Base-by-base conservation (phyloP, 2,797 vertebrate genomes). In the Spheniscus humboldti region DNA sequence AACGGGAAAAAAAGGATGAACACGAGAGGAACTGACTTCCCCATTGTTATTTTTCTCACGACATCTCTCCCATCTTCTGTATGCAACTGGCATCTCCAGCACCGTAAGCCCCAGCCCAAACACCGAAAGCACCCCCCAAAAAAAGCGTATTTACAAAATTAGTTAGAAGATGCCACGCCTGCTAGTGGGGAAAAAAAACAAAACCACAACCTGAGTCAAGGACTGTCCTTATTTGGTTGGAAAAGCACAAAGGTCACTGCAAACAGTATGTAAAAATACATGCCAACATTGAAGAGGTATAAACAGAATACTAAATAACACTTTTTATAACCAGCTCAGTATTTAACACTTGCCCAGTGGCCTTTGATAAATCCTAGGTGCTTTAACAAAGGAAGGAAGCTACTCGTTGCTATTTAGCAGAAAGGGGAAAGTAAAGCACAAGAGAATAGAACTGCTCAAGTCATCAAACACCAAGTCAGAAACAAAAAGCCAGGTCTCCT, bases 361-460 rank as follows among this genome's bases (percentile, higher is more conserved):
- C 92, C 88, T 91, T 43, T 60, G 86, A 73, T 69, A 80, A 95
- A 89, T 48, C 75, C 57, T 55, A 28, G 71, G 84, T 1, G 22
- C 64, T 90, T 73, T 55, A 83, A 80, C 83, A 84, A 96, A 89
- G 88, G 72, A 18, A 88, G 86, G 84, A 79, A 95, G 90, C 72
- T 88, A 95, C 75, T 67, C 81, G 35, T 2, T 45, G 63, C 85
- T 91, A 6, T 66, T 94, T 76, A 91, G 86, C 85, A 69, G 74
- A 80, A 74, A 0, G 15, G 75, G 43, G 66, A 53, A 92, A 86
- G 80, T 24, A 88, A 96, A 90, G 73, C 86, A 74, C 39, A 4
- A 45, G 92, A 81, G 92, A 88, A 91, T 37, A 82, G 93, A 86
- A 66, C 71, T 53, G 75, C 30, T 90, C 69, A 55, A 81, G 92